Evolutionary conservation across 92 coral and sea anemone species (phyloP), one percentile per base, ranked within the genome.

Genomic region (Pocillopora grandis): DNA sequence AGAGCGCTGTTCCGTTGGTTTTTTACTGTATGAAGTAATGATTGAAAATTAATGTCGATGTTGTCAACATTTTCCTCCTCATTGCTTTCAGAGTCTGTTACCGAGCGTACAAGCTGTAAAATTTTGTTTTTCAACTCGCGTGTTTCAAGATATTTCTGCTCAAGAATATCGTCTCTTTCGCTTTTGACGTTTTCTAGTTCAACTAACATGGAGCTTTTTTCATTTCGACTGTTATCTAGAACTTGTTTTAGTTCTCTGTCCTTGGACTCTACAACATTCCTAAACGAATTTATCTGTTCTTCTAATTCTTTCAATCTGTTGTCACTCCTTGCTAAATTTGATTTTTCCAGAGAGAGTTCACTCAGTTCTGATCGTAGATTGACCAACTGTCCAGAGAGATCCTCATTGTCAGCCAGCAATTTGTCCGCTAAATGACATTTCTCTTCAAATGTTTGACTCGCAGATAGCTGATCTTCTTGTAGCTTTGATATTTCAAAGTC

Each of bases 21-120:
- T 79, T 86, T 82, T 62, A 92, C 80, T 49, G 85, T 86, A 36
- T 89, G 92, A 63, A 94, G 71, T 58, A 96, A 83, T 60, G 90
- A 81, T 75, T 94, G 91, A 87, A 90, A 96, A 84, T 92, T 95
- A 67, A 68, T 88, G 36, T 87, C 91, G 18, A 93, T 84, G 62
- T 88, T 92, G 77, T 87, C 90, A 42, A 84, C 65, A 60, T 90
- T 81, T 60, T 81, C 88, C 18, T 79, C 59, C 21, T 86, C 36
- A 71, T 78, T 74, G 60, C 61, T 31, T 71, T 91, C 87, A 78
- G 92, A 81, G 76, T 77, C 90, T 19, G 87, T 82, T 62, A 91
- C 19, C 8, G 88, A 76, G 63, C 88, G 80, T 62, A 82, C 87
- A 42, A 92, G 85, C 49, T 87, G 94, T 63, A 85, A 64, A 49